phyloP scores from a whole-genome alignment of 2,888 invertebrate genomes.

The Trichogramma evanescens region DNA sequence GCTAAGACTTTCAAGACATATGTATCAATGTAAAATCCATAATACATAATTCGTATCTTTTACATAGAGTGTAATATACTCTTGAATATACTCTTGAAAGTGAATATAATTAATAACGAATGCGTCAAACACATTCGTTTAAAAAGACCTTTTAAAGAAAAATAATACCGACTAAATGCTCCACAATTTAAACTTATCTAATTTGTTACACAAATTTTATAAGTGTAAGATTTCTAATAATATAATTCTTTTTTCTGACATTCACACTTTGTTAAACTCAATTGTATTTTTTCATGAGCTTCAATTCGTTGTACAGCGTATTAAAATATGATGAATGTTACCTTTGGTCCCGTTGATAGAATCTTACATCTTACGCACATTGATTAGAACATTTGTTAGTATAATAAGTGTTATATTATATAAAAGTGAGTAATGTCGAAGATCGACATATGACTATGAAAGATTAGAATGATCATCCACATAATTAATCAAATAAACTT shows the following conservation, averaged over 20 bases:
- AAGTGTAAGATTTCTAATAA: background rate
- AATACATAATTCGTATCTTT: conserved; percentile 19
- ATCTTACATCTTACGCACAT: conserved; percentile 37
- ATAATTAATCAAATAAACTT: background rate
- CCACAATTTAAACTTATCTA: conserved; percentile 1
- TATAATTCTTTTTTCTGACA: conserved; percentile 6
- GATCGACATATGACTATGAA: conserved; percentile 19
- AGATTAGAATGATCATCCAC: conserved; percentile 12
- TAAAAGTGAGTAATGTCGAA: conserved; percentile 19
- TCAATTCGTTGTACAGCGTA: conserved; percentile 33
- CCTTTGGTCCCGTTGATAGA: conserved; percentile 44
- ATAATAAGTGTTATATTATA: conserved; percentile 18
- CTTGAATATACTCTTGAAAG: conserved; percentile 6
- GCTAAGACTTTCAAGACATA: conserved; percentile 17
- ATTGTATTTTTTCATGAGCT: conserved; percentile 5
- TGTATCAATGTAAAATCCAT: conserved; percentile 14
- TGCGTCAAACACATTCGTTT: background rate
- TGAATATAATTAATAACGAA: background rate
- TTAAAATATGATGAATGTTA: conserved; percentile 37
- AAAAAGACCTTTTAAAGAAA: conserved; percentile 9
- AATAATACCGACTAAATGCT: conserved; percentile 4
- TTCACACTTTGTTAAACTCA: background rate
- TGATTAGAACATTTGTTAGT: conserved; percentile 30
- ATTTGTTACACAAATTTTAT: background rate
- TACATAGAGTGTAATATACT: conserved; percentile 14